A percentile compares a stretch with the other conserved stretches of the same genome.
Evolutionary conservation across 2,888 invertebrate species (phyloP).

Genomic region (Pinctada fucata): DNA sequence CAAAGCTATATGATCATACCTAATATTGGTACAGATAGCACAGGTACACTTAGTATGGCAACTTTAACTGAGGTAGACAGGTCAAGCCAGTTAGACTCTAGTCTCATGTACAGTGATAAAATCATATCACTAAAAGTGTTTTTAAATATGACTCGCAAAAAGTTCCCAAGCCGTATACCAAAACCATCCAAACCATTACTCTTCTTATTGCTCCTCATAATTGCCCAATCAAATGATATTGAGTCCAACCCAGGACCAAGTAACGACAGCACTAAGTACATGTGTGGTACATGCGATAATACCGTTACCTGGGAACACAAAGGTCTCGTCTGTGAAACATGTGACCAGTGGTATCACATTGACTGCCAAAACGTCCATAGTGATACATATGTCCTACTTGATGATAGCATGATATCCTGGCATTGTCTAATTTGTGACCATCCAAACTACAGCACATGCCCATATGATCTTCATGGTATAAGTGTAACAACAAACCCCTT

Average conservation of each 20-base stretch:
- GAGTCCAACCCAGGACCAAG: conserved; percentile 20
- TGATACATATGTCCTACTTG: too few species aligned
- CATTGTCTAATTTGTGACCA: too few species aligned
- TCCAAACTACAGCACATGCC: conserved; percentile 16
- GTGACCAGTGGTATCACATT: too few species aligned
- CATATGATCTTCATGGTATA: background rate
- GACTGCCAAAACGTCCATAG: too few species aligned
- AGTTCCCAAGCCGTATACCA: background rate
- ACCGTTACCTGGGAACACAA: too few species aligned
- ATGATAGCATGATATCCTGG: too few species aligned
- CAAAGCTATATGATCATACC: background rate
- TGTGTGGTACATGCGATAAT: too few species aligned
- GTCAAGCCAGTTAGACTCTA: background rate
- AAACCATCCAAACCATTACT: background rate
- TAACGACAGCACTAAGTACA: conserved; percentile 20
- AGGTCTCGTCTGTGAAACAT: too few species aligned
- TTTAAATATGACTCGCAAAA: conserved; percentile 4
- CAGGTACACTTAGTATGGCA: conserved; percentile 1
- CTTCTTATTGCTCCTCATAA: conserved; percentile 2
- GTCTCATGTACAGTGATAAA: background rate
- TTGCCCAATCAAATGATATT: conserved; percentile 14
- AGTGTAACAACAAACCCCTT: background rate
- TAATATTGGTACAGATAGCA: background rate
- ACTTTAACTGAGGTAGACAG: background rate
- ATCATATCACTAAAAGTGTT: conserved; percentile 9